A percentile compares a stretch with the other conserved stretches of the same genome.
These are phyloP conservation scores for Schizothorax lantsangensis DNA, from an alignment of 2,797 vertebrate species.

Conservation along the genomic window DNA sequence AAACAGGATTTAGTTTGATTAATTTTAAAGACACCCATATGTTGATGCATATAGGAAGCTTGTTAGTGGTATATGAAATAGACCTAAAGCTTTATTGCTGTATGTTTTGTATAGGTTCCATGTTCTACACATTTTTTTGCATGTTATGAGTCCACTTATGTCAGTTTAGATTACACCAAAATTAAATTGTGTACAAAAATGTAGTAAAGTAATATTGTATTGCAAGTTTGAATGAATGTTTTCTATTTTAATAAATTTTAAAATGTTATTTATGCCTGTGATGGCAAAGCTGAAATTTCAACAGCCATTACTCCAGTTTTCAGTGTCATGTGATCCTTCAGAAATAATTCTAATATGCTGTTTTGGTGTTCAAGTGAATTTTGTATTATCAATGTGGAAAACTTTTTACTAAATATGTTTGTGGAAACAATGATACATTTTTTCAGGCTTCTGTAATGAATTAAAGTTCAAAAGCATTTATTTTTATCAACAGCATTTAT, in stretches of 20 bases:
- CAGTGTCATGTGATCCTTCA: background rate
- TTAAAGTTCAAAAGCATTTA: background rate
- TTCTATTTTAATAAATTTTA: background rate
- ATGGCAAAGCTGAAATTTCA: background rate
- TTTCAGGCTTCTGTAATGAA: background rate
- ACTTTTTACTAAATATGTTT: background rate
- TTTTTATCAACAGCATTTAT: background rate
- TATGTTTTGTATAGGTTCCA: background rate
- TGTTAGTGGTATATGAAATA: constrained; percentile 16
- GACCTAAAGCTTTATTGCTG: background rate
- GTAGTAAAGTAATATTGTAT: background rate
- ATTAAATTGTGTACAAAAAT: background rate
- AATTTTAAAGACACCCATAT: background rate
- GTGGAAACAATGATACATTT: background rate
- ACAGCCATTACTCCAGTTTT: background rate
- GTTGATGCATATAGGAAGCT: background rate
- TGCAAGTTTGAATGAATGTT: background rate
- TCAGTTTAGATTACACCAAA: background rate
- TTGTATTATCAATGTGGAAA: background rate
- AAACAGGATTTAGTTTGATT: constrained; percentile 30
- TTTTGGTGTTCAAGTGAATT: background rate
- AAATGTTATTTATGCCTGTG: background rate
- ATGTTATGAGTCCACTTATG: background rate
- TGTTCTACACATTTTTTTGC: background rate
- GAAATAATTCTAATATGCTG: background rate